Evolutionary conservation across 1,140 invertebrate genomes (phyloP).

Genomic region (Drosophila azteca): DNA sequence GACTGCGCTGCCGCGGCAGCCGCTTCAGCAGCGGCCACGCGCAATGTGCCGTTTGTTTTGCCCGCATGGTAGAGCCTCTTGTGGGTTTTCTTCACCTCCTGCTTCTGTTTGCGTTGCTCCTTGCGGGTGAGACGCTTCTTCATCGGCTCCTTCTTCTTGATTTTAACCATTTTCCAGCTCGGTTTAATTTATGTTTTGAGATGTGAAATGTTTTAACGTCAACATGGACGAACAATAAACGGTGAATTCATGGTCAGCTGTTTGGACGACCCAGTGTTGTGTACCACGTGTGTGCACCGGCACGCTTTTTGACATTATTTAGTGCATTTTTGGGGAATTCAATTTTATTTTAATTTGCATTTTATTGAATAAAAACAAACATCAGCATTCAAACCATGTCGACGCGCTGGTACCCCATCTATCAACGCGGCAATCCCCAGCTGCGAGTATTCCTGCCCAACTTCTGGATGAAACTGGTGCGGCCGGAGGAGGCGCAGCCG

Average conservation of each 20-base stretch:
- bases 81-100: conserved; percentile 85
- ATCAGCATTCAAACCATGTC: conserved; percentile 60
- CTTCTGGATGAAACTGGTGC: conserved; percentile 96
- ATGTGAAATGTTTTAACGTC: no score
- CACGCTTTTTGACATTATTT: neutral
- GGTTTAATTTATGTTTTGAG: no score
- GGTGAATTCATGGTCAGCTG: conserved; percentile 34
- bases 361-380: conserved; percentile 32
- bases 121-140: conserved; percentile 84
- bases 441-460: conserved; percentile 94
- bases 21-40: conserved; percentile 58
- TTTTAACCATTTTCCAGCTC: conserved; percentile 64
- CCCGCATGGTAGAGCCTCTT: conserved; percentile 73
- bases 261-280: conserved; percentile 23
- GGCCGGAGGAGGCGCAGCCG: conserved; percentile 86
- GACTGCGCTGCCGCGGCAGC: conserved; percentile 33
- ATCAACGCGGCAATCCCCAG: conserved; percentile 95
- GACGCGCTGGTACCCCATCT: conserved; percentile 90
- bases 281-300: neutral
- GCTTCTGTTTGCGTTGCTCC: conserved; percentile 86
- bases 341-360: conserved; percentile 26
- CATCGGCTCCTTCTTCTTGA: conserved; percentile 37
- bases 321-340: conserved; percentile 18
- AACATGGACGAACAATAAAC: no score
- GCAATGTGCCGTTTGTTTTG: conserved; percentile 67